Base-by-base conservation (phyloP, 2,888 invertebrate genomes). In the Erebia palarica region DNA sequence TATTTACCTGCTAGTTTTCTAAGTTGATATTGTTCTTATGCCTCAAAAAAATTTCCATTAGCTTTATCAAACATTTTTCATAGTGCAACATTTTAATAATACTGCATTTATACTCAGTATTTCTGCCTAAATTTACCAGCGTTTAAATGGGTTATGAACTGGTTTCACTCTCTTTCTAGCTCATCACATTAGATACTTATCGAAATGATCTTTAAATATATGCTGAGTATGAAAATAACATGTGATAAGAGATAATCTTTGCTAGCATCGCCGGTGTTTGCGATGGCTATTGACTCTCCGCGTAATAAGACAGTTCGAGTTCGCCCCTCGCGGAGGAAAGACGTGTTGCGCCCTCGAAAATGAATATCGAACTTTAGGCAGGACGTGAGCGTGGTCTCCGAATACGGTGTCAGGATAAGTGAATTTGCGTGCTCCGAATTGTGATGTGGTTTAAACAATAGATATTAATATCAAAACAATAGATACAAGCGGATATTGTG, bases 231-330 rank as follows among this genome's bases (percentile, higher is more conserved):
- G 66, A 70, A 76, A 77, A 75, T 72, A 75, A 68, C 75, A 73
- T 76, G 72, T 79, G 81, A 80, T 81, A 80, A 80, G 74, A 76
- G 75, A 75, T 71, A 69, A 73, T 74, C 66, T 71, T 73, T 57
- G 71, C 66, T 49, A 59, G 55, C 58, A 21, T 63, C 63, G 65
- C 58, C 65, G 61, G 66, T 58, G 58, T 64, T 65, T 27, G 49
- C 44, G 1, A 18, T 47, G 13, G 55, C 51, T 55, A 51, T 47
- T 47, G 47, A 11, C 47, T 47, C 47, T 13, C 47, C 8, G 51
- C 63, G 70, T 65, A 73, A 71, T 71, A 65, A 71, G 76, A 60
- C 75, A 79, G 79, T 79, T 61, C 73, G 76, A 69, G 74, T 60
- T 64, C 58, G 73, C 55, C 64, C 51, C 70, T 71, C 74, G 74